A percentile compares a stretch with the other conserved stretches of the same genome.
Conservation (phyloP, 2,888 invertebrate species). For the Megaustenia siamemsis region DNA sequence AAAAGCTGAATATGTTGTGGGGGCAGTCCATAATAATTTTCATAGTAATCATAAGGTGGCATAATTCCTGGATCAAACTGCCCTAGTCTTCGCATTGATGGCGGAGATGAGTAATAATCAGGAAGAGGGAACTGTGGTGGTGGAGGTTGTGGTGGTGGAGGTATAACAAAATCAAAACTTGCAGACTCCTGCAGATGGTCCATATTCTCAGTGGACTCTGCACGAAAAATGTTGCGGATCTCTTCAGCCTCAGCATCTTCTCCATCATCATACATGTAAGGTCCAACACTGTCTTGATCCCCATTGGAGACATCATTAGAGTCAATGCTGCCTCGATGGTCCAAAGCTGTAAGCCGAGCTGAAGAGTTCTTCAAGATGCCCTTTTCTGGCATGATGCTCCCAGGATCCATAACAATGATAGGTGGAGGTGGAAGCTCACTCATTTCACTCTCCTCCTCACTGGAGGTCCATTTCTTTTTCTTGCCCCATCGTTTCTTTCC, state of each 20-base stretch:
- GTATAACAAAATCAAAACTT: slow-evolving; percentile 74
- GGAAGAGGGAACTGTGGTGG: slow-evolving; percentile 69
- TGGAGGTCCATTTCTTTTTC: slow-evolving; percentile 66
- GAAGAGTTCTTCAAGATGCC: slow-evolving; percentile 75
- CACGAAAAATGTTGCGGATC: slow-evolving; percentile 72
- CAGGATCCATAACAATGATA: slow-evolving; percentile 72
- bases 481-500: slow-evolving; percentile 56
- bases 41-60: slow-evolving; percentile 53
- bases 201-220: slow-evolving; percentile 65
- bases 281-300: slow-evolving; percentile 69
- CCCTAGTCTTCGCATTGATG: slow-evolving; percentile 59
- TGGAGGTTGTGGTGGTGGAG: slow-evolving; percentile 68
- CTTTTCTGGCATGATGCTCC: slow-evolving; percentile 75
- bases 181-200: slow-evolving; percentile 71
- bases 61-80: slow-evolving; percentile 61
- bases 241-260: slow-evolving; percentile 73
- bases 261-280: slow-evolving; percentile 68
- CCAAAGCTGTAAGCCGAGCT: slow-evolving; percentile 58
- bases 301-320: slow-evolving; percentile 61
- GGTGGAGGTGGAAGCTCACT: slow-evolving; percentile 75
- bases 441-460: slow-evolving; percentile 73
- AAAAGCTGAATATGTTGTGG: slow-evolving; percentile 39
- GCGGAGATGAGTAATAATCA: slow-evolving; percentile 64
- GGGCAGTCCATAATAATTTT: slow-evolving; percentile 24
- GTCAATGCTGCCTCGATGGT: slow-evolving; percentile 66